phyloP scores from a whole-genome alignment of 2,113 vertebrate species.

The Cheilinus undulatus region DNA sequence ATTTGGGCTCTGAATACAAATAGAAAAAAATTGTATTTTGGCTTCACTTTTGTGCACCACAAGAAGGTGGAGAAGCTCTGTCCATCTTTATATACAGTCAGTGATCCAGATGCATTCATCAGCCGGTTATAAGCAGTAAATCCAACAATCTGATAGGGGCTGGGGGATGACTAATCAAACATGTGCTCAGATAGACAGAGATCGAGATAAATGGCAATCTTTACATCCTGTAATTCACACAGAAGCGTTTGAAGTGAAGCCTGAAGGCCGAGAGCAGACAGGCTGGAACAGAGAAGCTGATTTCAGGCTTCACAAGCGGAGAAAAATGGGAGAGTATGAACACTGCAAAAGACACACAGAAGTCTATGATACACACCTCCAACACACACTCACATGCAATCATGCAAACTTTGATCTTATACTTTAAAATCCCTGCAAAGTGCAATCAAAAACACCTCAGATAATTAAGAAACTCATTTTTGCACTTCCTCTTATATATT shows the following conservation, averaged over 20 bases:
- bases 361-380: neutral
- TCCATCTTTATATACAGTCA: no score
- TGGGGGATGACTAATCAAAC: constrained; percentile 50
- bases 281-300: constrained; percentile 35
- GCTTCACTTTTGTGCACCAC: no score
- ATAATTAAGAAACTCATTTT: neutral
- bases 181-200: constrained; percentile 24
- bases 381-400: constrained; percentile 11
- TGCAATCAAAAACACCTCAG: constrained; percentile 32
- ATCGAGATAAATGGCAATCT: constrained; percentile 45
- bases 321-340: neutral
- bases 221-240: constrained; percentile 48
- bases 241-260: constrained; percentile 43
- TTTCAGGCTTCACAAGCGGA: constrained; percentile 31
- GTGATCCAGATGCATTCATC: constrained; percentile 34
- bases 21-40: no score
- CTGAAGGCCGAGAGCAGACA: constrained; percentile 43
- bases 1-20: no score
- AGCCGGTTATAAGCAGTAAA: constrained; percentile 43
- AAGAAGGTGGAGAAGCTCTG: no score
- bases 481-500: neutral
- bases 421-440: constrained; percentile 25
- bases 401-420: constrained; percentile 29
- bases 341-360: constrained; percentile 21
- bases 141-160: constrained; percentile 5